phyloP scores from a whole-genome alignment of 2,113 vertebrate genomes.

The Miniopterus natalensis region DNA sequence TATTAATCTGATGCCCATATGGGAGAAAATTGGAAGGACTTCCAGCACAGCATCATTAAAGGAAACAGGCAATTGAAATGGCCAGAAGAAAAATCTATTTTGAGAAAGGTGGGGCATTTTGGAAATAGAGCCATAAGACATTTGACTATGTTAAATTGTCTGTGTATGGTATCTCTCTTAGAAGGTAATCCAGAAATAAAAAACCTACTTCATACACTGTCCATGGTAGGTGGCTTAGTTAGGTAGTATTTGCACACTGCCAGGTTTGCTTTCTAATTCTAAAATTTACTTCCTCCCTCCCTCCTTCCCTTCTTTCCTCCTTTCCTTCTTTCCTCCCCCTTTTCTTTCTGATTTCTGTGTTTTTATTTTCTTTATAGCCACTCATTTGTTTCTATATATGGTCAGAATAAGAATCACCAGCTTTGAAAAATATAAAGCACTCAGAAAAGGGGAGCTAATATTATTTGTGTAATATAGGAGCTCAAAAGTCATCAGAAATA shows the following conservation, averaged over 20 bases:
- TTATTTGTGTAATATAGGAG: background rate
- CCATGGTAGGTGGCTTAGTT: background rate
- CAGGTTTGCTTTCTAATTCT: background rate
- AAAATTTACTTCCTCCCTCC: background rate
- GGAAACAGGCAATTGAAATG: background rate
- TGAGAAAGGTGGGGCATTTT: constrained; percentile 25
- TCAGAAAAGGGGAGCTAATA: background rate
- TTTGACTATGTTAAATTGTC: background rate
- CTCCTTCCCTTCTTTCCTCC: background rate
- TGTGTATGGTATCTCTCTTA: background rate
- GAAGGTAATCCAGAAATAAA: background rate
- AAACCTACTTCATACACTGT: background rate
- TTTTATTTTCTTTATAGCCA: too few relatives aligned
- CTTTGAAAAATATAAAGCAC: background rate
- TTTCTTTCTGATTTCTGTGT: too few relatives aligned
- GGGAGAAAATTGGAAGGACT: background rate
- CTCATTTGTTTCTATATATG: too few relatives aligned
- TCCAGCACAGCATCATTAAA: background rate
- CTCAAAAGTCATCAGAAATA: background rate
- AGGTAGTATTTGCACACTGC: background rate
- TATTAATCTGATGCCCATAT: constrained; percentile 4
- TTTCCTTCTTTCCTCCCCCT: background rate
- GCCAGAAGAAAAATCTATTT: background rate
- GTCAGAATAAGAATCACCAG: too few relatives aligned
- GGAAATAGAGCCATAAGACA: background rate